Evolutionary conservation across 92 coral and sea anemone species (phyloP).

Genomic region (Umimayanthus chanpuru): DNA sequence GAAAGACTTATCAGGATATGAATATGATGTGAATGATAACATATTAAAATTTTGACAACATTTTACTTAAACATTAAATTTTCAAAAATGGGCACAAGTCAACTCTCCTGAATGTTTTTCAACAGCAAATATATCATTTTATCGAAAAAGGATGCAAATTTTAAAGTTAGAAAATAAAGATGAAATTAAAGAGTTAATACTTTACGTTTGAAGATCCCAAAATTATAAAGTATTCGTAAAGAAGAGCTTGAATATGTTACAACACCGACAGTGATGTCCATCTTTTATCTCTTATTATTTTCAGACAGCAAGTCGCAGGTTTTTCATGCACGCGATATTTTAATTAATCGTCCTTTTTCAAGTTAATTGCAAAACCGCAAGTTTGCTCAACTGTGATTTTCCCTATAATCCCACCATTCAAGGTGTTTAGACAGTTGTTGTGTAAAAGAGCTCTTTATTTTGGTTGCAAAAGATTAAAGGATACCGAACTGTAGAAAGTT

Average conservation of each 20-base stretch:
- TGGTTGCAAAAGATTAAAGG: conserved; percentile 13
- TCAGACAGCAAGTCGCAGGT: not conserved
- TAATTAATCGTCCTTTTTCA: not conserved
- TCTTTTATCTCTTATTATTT: not conserved
- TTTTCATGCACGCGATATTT: not conserved
- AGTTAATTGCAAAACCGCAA: not conserved
- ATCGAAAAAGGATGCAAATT: not conserved
- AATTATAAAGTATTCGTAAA: not conserved
- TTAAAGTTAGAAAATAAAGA: not conserved
- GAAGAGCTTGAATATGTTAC: not conserved
- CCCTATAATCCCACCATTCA: not conserved
- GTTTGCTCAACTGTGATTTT: not conserved
- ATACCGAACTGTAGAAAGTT: not conserved
- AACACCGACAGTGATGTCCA: not conserved
- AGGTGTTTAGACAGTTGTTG: conserved; percentile 18
- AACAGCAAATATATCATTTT: too few species aligned
- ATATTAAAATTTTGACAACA: too few species aligned
- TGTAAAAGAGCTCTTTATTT: not conserved
- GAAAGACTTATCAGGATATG: too few species aligned
- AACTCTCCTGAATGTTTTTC: not conserved
- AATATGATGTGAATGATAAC: too few species aligned
- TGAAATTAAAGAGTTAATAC: not conserved
- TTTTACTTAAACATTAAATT: too few species aligned
- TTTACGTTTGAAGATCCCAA: conserved; percentile 8
- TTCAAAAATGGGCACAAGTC: not conserved